Conservation (phyloP, 2,113 vertebrate species). For the Hirundichthys speculiger region DNA sequence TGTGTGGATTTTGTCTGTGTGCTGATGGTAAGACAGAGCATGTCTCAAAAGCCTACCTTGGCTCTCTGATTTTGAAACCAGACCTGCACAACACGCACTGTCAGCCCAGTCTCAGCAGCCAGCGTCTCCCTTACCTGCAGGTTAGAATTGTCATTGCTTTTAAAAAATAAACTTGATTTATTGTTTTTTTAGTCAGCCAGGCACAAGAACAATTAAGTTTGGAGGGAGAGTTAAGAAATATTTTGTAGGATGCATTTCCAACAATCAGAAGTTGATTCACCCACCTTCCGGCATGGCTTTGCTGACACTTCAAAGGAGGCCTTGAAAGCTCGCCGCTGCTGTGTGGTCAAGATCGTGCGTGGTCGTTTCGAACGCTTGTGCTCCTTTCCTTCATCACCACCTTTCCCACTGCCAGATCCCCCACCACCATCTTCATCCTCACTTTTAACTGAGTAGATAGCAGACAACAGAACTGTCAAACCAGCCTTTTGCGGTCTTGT, state of each 20-base stretch:
- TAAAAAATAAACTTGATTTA: neutral
- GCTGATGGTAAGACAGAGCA: neutral
- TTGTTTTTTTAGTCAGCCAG: neutral
- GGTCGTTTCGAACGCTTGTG: conserved; percentile 91
- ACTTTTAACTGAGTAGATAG: conserved; percentile 84
- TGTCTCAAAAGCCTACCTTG: conserved; percentile 79
- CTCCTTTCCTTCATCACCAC: conserved; percentile 85
- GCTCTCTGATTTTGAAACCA: conserved; percentile 95
- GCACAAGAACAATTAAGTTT: neutral
- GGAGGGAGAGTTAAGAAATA: neutral
- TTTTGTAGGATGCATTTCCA: conserved; percentile 13
- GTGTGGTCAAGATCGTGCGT: conserved; percentile 91
- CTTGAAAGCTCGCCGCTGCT: conserved; percentile 91
- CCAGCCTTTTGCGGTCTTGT: neutral
- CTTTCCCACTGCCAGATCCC: conserved; percentile 81
- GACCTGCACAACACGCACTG: conserved; percentile 90
- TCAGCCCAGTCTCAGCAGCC: conserved; percentile 91
- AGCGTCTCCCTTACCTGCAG: conserved; percentile 88
- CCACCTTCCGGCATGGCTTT: conserved; percentile 91
- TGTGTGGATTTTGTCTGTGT: neutral
- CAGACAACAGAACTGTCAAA: conserved; percentile 33
- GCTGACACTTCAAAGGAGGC: conserved; percentile 94
- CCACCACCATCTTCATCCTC: conserved; percentile 88
- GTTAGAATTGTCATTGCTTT: neutral
- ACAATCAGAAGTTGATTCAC: conserved; percentile 27